Base-by-base conservation (phyloP, 1,140 invertebrate genomes). In the Wasmannia auropunctata region DNA sequence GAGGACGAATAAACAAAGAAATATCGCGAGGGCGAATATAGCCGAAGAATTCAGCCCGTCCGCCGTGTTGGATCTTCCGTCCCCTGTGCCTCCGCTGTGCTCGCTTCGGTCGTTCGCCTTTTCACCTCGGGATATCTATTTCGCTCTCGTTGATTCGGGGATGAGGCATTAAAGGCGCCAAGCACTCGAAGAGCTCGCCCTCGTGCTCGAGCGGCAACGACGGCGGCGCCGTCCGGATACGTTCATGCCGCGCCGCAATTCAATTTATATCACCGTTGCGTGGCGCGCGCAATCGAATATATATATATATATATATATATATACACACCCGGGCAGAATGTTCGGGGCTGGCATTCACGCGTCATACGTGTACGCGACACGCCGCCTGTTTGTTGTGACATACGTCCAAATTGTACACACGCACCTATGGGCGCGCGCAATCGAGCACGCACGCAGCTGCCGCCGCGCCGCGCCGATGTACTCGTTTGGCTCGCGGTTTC, bases 221-320 rank as follows among this genome's bases (percentile, higher is more conserved):
- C n/a, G n/a, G n/a, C n/a, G n/a, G 22, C 49, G 58, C 75, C 83
- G n/a, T n/a, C n/a, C n/a, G n/a, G 63, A 87, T 72, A 58, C 72
- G 63, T 70, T 37, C 81, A 90, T 65, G 87, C 69, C 60, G 16
- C 46, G 72, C 75, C 87, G 62, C 87, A 84, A 91, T 74, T 87
- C 87, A 89, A 91, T 93, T 89, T 87, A 72, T 91, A 91, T 85
- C 65, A 69, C 51, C 60, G 62, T 49, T 63, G 65, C 40, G 22
- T 34, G 67, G 51, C 34, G 31, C 34, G 31, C 31, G 25, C 14
- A 1, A 28, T 46, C n/a, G 77, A 10, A 63, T 31, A n/a, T n/a
- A n/a, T n/a, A n/a, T n/a, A n/a, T n/a, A n/a, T n/a, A n/a, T n/a
- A n/a, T n/a, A n/a, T n/a, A n/a, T n/a, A n/a, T n/a, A n/a, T n/a